Evolutionary conservation across 1,140 invertebrate species (phyloP).

Genomic region (Archegozetes longisetosus): DNA sequence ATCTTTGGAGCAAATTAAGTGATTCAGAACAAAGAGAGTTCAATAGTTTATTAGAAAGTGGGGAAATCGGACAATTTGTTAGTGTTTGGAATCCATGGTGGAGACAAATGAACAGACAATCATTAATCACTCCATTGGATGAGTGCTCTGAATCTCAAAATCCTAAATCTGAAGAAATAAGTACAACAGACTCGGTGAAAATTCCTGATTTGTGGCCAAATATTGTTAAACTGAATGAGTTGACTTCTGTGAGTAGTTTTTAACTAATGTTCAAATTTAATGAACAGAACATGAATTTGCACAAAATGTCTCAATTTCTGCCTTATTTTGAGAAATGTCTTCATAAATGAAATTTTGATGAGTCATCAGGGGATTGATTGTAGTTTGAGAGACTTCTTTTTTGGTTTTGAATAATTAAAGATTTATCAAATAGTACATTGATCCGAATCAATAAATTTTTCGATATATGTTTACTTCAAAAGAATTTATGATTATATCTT

Average conservation of each 20-base stretch:
- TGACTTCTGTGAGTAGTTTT: neutral
- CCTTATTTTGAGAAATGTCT: too few species aligned
- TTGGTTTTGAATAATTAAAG: too few species aligned
- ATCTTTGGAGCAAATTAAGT: neutral
- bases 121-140: neutral
- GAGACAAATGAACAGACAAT: neutral
- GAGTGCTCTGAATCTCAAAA: too few species aligned
- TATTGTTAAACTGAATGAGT: neutral
- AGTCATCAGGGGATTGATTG: too few species aligned
- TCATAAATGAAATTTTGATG: too few species aligned
- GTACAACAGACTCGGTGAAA: neutral
- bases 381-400: too few species aligned
- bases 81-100: neutral
- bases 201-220: neutral
- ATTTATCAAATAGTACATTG: too few species aligned
- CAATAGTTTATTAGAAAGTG: neutral
- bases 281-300: too few species aligned
- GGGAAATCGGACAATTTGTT: neutral
- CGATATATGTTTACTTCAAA: too few species aligned
- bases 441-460: too few species aligned
- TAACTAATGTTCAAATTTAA: neutral
- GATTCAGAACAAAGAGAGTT: neutral
- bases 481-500: too few species aligned
- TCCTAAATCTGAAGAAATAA: neutral
- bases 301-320: too few species aligned